Conservation (phyloP, 2,113 vertebrate species). For the Apeltes quadracus region DNA sequence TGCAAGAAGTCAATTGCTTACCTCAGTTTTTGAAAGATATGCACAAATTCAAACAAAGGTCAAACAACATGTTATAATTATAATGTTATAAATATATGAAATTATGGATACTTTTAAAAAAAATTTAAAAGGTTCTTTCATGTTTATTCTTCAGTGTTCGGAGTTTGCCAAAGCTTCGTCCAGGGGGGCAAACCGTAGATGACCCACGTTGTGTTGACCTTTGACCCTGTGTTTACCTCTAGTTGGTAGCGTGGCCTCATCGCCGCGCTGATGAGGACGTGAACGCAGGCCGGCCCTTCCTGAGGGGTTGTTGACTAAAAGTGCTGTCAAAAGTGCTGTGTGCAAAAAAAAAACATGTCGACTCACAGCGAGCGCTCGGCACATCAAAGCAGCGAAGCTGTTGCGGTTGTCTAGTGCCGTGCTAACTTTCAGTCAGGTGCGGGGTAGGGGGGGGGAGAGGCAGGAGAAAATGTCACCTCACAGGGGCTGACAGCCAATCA, state of each 20-base stretch:
- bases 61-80: neutral
- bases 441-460: constrained; percentile 44
- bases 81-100: too few relatives aligned
- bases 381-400: constrained; percentile 74
- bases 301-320: constrained; percentile 60
- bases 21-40: too few relatives aligned
- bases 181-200: neutral
- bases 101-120: too few relatives aligned
- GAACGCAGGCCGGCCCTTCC: constrained; percentile 27
- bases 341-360: constrained; percentile 64
- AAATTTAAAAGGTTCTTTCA: too few relatives aligned
- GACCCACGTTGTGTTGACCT: neutral
- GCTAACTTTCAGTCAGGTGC: constrained; percentile 62
- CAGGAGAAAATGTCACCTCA: constrained; percentile 60
- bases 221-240: too few relatives aligned
- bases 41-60: neutral
- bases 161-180: neutral
- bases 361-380: constrained; percentile 51
- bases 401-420: constrained; percentile 59
- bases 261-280: too few relatives aligned
- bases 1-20: neutral
- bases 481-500: constrained; percentile 72
- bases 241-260: too few relatives aligned
- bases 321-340: constrained; percentile 60
- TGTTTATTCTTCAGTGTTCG: neutral